These are phyloP conservation scores for Trichonephila clavata DNA, from an alignment of 1,140 invertebrate genomes.

Conservation along the genomic window DNA sequence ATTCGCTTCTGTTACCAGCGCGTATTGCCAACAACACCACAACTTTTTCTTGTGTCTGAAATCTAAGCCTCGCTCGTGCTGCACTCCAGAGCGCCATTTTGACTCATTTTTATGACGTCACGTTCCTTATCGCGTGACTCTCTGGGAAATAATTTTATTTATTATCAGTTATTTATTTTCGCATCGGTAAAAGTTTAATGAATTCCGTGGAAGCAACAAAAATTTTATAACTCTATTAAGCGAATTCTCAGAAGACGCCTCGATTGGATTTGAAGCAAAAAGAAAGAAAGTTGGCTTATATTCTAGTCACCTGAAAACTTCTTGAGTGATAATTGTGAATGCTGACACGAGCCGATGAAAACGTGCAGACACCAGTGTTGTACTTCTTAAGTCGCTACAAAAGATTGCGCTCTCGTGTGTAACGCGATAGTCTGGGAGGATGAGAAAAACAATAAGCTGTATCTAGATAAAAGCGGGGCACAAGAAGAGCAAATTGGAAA, in stretches of 20 bases:
- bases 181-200: neutral
- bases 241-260: neutral
- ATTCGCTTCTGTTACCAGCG: neutral
- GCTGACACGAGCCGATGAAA: neutral
- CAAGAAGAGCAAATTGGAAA: too few species aligned
- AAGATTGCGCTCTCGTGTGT: too few species aligned
- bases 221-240: constrained; percentile 6
- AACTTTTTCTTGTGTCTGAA: neutral
- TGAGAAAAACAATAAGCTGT: too few species aligned
- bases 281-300: neutral
- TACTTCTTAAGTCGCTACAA: too few species aligned
- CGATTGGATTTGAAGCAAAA: neutral
- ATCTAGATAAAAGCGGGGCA: too few species aligned
- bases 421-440: too few species aligned
- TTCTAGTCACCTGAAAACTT: neutral
- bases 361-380: too few species aligned
- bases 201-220: neutral
- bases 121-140: constrained; percentile 14
- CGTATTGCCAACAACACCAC: neutral
- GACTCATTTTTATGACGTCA: constrained; percentile 22
- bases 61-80: neutral
- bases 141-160: neutral
- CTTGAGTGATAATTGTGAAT: neutral
- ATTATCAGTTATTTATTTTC: neutral
- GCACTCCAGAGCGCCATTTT: neutral